Evolutionary conservation across 2,888 invertebrate species (phyloP).

Genomic region (Eueremaeus valkanovi): DNA sequence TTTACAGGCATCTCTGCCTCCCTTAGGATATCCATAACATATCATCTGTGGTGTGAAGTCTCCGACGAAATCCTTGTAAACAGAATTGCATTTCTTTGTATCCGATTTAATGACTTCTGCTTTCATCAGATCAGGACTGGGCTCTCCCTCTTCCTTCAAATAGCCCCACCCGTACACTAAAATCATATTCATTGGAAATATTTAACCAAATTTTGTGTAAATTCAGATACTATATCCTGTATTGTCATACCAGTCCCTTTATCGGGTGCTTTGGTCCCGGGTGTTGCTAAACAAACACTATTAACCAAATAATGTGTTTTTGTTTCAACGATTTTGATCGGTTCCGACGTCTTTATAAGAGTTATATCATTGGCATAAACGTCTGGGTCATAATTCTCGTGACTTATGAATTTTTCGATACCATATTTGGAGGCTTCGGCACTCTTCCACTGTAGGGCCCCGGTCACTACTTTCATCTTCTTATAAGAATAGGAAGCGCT

Average conservation of each 20-base stretch:
- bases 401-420: neutral
- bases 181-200: too few relatives aligned
- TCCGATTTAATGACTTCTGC: neutral
- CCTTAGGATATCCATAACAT: neutral
- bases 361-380: conserved; percentile 33
- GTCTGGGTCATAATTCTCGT: neutral
- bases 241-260: too few relatives aligned
- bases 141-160: neutral
- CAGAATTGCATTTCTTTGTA: neutral
- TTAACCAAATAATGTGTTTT: neutral
- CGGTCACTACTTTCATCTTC: conserved; percentile 3
- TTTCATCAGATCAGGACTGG: conserved; percentile 7
- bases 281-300: neutral
- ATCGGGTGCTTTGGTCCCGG: neutral
- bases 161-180: conserved; percentile 15
- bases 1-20: conserved; percentile 17
- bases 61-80: neutral
- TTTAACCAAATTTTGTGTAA: too few relatives aligned
- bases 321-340: neutral
- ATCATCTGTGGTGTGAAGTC: neutral
- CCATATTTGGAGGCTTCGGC: neutral
- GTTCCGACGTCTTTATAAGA: conserved; percentile 31
- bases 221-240: too few relatives aligned
- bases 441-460: neutral
- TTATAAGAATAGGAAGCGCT: neutral